These are phyloP conservation scores for Amniataba percoides DNA, from an alignment of 2,797 vertebrate species.

Conservation along the genomic window DNA sequence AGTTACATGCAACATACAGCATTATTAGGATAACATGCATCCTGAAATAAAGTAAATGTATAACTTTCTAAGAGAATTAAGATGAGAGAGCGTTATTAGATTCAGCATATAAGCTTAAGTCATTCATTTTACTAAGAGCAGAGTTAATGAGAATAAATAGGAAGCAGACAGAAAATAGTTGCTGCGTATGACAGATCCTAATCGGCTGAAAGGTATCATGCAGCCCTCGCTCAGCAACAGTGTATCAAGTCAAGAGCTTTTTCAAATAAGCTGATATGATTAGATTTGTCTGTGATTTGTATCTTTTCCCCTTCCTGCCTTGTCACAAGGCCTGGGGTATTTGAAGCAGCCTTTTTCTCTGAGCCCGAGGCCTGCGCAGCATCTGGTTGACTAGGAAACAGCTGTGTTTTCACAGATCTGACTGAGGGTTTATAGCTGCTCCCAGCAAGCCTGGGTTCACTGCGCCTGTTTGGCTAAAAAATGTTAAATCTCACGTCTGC, in stretches of 20 bases:
- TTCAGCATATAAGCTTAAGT: conserved; percentile 5
- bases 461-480: conserved; percentile 72
- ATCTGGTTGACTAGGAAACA: conserved; percentile 85
- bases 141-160: too few species aligned
- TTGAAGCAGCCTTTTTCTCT: conserved; percentile 61
- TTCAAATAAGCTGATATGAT: conserved; percentile 57
- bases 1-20: background rate
- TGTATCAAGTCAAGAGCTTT: conserved; percentile 30
- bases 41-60: background rate
- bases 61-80: background rate
- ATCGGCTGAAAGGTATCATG: conserved; percentile 1
- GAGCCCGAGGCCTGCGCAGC: conserved; percentile 73
- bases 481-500: conserved; percentile 72
- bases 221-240: conserved; percentile 4
- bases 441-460: conserved; percentile 69
- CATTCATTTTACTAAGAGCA: background rate
- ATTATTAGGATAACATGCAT: background rate
- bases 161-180: background rate
- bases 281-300: conserved; percentile 69
- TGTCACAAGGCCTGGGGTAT: conserved; percentile 63
- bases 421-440: conserved; percentile 76
- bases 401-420: conserved; percentile 82
- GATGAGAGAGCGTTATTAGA: background rate
- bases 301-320: conserved; percentile 64
- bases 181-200: conserved; percentile 19